These are phyloP conservation scores for Acronicta psi DNA, from an alignment of 2,888 invertebrate genomes.

Conservation along the genomic window DNA sequence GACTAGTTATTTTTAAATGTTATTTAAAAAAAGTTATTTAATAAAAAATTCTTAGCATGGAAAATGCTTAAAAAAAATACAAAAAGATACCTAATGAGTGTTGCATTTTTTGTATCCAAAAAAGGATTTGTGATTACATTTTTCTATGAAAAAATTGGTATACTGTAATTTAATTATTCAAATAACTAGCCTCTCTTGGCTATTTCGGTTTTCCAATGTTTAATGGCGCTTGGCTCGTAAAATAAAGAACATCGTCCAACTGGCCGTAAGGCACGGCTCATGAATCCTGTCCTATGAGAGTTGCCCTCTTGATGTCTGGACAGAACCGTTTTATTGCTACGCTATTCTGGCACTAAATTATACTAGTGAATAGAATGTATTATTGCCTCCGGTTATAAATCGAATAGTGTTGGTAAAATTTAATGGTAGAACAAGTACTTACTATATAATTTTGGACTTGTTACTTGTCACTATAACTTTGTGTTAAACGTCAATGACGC, in stretches of 20 bases:
- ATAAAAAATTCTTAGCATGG: too few species aligned
- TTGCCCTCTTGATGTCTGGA: conserved; percentile 26
- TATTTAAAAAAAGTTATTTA: too few species aligned
- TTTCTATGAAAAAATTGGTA: background rate
- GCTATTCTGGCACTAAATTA: conserved; percentile 15
- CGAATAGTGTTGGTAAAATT: too few species aligned
- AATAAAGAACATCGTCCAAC: conserved; percentile 49
- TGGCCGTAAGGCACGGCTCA: conserved; percentile 50
- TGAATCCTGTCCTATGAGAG: conserved; percentile 50
- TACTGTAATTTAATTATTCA: background rate
- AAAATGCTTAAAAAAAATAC: too few species aligned
- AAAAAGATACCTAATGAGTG: too few species aligned
- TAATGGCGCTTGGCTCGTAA: conserved; percentile 55
- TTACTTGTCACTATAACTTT: too few species aligned
- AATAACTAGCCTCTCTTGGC: conserved; percentile 1
- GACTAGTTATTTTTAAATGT: too few species aligned
- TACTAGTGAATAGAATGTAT: conserved; percentile 25
- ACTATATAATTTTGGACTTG: background rate
- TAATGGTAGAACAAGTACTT: background rate
- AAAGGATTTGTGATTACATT: background rate
- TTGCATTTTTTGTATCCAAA: too few species aligned
- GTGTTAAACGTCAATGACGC: too few species aligned
- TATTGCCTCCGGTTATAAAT: conserved; percentile 19
- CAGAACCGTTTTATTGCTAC: conserved; percentile 38
- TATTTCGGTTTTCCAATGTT: conserved; percentile 31